Evolutionary conservation across 1,140 invertebrate species (phyloP).

Genomic region (Brachystomella parvula): DNA sequence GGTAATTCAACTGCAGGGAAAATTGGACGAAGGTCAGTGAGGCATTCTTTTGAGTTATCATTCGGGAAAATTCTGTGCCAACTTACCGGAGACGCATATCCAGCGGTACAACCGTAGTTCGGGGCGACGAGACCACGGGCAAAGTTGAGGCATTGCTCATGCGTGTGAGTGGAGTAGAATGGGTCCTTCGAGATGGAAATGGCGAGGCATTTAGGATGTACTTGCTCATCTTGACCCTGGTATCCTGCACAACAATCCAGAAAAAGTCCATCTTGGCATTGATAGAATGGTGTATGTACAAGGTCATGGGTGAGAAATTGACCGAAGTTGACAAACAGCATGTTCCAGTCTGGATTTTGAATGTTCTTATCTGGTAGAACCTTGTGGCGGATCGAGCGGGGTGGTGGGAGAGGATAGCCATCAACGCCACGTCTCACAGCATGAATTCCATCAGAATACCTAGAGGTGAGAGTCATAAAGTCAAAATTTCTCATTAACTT

Average conservation of each 20-base stretch:
- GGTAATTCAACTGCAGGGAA: constrained; percentile 28
- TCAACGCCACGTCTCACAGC: not conserved
- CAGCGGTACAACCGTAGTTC: constrained; percentile 42
- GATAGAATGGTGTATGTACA: constrained; percentile 32
- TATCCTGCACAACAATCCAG: constrained; percentile 41
- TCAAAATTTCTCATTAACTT: not conserved
- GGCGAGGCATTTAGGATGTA: constrained; percentile 50
- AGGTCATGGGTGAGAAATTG: constrained; percentile 41
- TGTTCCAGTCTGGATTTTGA: constrained; percentile 21
- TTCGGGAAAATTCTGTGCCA: no score
- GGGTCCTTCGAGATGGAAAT: constrained; percentile 46
- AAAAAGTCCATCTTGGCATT: constrained; percentile 38
- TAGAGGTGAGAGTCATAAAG: no score
- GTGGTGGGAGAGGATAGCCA: constrained; percentile 15
- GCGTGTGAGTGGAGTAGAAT: constrained; percentile 41
- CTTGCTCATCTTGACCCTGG: constrained; percentile 34
- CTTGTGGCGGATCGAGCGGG: constrained; percentile 23
- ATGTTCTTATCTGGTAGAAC: constrained; percentile 32
- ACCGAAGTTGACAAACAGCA: constrained; percentile 38
- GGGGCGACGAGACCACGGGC: constrained; percentile 42
- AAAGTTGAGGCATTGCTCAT: constrained; percentile 43
- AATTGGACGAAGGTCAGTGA: not conserved
- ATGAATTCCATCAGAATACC: constrained; percentile 23
- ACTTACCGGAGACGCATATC: constrained; percentile 40
- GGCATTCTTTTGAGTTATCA: not conserved